Evolutionary conservation across 2,797 vertebrate species (phyloP), one percentile per base, ranked within the genome.

Genomic region (Pipistrellus kuhlii): DNA sequence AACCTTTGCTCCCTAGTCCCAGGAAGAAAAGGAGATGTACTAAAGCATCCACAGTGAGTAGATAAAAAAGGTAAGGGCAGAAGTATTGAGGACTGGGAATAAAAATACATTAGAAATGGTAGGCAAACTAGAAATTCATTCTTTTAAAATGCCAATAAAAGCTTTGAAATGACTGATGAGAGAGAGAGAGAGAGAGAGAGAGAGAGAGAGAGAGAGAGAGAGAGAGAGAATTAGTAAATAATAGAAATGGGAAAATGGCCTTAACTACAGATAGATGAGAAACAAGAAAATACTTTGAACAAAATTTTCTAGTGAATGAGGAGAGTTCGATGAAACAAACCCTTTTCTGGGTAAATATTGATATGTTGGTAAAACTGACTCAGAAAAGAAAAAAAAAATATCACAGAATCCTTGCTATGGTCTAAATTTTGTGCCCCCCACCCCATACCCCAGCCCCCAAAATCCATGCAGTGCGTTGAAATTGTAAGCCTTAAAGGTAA

Each of bases 251-350:
- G 51, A 83, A 77, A 76, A 41, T 66, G 44, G 4, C 13, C 30
- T 76, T 75, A 69, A 55, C 8, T 84, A 66, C 12, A 35, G 8
- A 23, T 30, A 35, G 5, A 72, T 1, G 18, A 57, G 55, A 86
- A 82, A 82, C 35, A 62, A 78, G n/a, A 90, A 90, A 86, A 89
- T 51, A 38, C 44, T 82, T 72, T 27, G 20, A 91, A 85, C 11
- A 41, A 12, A 20, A 64, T 94, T 92, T 71, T 9, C 57, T 46
- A 93, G 73, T 64, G 10, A 88, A 71, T 88, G 93, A 53, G 38
- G 62, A 86, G 93, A 53, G 46, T 80, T 69, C 85, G 14, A 66
- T 62, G 41, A 80, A 78, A 85, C 12, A 73, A 92, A 48, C 1
- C 4, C 27, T 91, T 71, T 95, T 91, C 15, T 62, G 85, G 25